Evolutionary conservation across 1,140 invertebrate species (phyloP), one percentile per base, ranked within the genome.

Genomic region (Meloidogyne chitwoodi): DNA sequence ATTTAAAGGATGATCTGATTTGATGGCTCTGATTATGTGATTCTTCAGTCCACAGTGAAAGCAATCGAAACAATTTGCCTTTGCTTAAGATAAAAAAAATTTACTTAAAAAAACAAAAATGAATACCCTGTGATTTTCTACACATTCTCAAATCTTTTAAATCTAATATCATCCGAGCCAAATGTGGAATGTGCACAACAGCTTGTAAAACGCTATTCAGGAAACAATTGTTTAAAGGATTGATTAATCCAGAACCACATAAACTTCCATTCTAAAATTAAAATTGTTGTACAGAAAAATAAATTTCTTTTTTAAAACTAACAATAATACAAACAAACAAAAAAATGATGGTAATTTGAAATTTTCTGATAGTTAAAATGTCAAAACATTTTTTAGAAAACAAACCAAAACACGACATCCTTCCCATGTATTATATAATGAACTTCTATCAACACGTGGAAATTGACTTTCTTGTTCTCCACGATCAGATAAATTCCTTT

Each of bases 121-220:
- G 56, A 65, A 77, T 24, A 27, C 31, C 62, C n/a, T 12, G 24
- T 19, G 29, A 38, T 62, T 68, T 56, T 29, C 61, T 72, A 79
- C 80, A 80, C 24, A 70, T 71, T 29, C 38, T 77, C 6, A 29
- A n/a, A 68, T 66, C 63, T 12, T 79, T 29, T 31, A 19, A 29
- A 48, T 83, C 75, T 4, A 83, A 12, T 4, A 81, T 38, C 26
- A 79, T 71, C 38, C 81, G 34, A 16, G 69, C 65, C 27, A 81
- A 68, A n/a, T 83, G 80, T 22, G 77, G 68, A 10, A 70, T 81
- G 38, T 81, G 80, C 19, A 81, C 68, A 31, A 81, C 67, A 24
- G 75, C 68, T 44, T 81, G 80, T 5, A 81, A 79, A n/a, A 81
- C 80, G 48, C 29, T 44, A 56, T 81, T 81, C 27, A 81, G 22